Percentiles rank a stretch among this genome's conserved stretches.
phyloP scores from a whole-genome alignment of 2,113 vertebrate genomes.

The Protomyctophum bolini region DNA sequence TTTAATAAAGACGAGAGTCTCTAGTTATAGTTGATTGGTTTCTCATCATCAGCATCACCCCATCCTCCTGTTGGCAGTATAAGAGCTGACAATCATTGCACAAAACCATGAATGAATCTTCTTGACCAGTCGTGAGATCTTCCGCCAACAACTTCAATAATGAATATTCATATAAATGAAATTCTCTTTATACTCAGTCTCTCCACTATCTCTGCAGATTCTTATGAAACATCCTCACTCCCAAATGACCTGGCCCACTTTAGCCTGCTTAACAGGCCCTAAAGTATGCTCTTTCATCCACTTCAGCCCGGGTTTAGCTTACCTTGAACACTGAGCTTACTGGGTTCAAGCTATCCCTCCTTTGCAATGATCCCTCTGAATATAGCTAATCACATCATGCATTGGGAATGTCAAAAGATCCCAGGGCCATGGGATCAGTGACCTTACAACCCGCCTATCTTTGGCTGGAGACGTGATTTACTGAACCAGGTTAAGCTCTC shows the following conservation, averaged over 20 bases:
- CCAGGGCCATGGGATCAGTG: slow-evolving; percentile 28
- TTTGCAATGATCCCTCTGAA: slow-evolving; percentile 8
- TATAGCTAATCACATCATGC: slow-evolving; percentile 12
- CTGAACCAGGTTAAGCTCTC: slow-evolving; percentile 17
- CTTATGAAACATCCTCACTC: slow-evolving; percentile 13
- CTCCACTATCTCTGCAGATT: slow-evolving; percentile 4
- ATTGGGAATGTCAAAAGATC: slow-evolving; percentile 34
- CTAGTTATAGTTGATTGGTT: too few species aligned
- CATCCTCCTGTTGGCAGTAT: too few species aligned
- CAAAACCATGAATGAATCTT: too few species aligned
- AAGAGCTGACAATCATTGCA: too few species aligned
- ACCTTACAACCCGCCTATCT: slow-evolving; percentile 52
- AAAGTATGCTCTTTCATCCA: slow-evolving; percentile 39
- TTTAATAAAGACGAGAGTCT: too few species aligned
- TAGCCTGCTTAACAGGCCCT: slow-evolving; percentile 3
- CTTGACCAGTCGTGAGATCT: too few species aligned
- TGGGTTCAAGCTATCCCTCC: neutral
- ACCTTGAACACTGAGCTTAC: slow-evolving; percentile 14
- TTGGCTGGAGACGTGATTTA: slow-evolving; percentile 43
- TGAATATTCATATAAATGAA: slow-evolving; percentile 18
- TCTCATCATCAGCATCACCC: too few species aligned
- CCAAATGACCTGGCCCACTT: slow-evolving; percentile 1
- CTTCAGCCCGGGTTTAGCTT: slow-evolving; percentile 3
- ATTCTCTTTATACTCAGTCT: slow-evolving; percentile 13
- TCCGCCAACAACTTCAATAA: neutral